Base-by-base conservation (phyloP, 2,113 vertebrate genomes). In the Narcine bancroftii region DNA sequence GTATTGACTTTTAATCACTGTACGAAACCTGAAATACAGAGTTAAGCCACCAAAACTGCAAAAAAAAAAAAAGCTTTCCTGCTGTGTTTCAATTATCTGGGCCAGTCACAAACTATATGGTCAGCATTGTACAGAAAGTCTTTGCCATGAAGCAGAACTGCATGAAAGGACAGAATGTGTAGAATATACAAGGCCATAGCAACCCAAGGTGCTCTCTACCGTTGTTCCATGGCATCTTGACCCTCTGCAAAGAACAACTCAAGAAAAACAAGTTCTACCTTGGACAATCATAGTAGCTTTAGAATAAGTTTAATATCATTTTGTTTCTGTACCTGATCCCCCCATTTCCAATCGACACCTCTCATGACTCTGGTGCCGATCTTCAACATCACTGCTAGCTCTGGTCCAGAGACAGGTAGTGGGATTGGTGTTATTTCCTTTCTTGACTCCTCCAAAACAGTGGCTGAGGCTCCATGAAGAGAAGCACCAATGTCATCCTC, bases 341-440 rank as follows among this genome's bases (percentile, higher is more conserved):
- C 99, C 99, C 99, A 99, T 92, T 99, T 99, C 99, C 99, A 99
- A 94, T 99, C 99, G 1, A 98, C 97, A 1, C 99, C 99, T 95
- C 98, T 97, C 96, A 98, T 99, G 73, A 99, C 99, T 92, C 98
- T 96, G 93, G 98, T 99, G 93, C 99, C 98, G 92, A 99, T 99
- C 96, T 99, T 99, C 99, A 99, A 99, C 98, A 99, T 97, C 92
- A 98, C 96, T n/a, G 98, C 98, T 69, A 99, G 95, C 92, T 99
- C 99, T 5, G 98, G 99, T 10, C 99, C 99, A 2, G 98, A 98
- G 21, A 97, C 97, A 0, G 99, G 98, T 17, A 99, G 95, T 2
- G 98, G 98, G 29, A 96, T 93, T 0, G 98, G 98, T 0, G 97
- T 93, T 0, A 95, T 94, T 94, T 99, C 98, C 92, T 99, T 99